Conservation (phyloP, 64 coral and sea anemone species). For the Stichodactyla mertensii region DNA sequence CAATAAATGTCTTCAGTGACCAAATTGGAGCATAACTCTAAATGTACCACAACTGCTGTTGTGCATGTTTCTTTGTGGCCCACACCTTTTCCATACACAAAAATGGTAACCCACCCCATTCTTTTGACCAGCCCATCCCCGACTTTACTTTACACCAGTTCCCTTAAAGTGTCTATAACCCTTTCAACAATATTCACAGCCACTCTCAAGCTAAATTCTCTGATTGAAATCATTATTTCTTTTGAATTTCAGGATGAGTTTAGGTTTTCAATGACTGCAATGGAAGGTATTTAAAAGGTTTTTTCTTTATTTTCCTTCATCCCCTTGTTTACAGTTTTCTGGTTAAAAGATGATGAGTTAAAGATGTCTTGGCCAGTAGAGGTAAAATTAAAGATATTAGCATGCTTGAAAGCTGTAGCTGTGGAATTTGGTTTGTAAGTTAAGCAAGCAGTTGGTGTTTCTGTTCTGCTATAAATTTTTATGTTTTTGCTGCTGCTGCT, state of each 20-base stretch:
- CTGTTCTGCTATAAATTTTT: background rate
- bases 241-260: conserved; percentile 69
- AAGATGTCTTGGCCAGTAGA: conserved; percentile 1
- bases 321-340: background rate
- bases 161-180: no score
- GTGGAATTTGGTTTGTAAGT: background rate
- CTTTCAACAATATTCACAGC: no score
- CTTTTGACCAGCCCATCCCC: no score
- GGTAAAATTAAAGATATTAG: background rate
- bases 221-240: background rate
- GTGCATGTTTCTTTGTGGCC: no score
- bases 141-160: no score
- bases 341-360: background rate
- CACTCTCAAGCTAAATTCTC: no score
- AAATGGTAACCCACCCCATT: no score
- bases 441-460: background rate
- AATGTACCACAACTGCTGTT: no score
- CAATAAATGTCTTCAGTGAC: no score
- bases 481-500: background rate
- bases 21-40: no score
- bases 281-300: conserved; percentile 52
- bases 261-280: conserved; percentile 73
- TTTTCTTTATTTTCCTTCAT: background rate
- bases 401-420: background rate
- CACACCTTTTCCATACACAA: no score